Evolutionary conservation across 35 echinoderm and acorn worm genomes (phyloP).

Genomic region (Acanthaster planci): DNA sequence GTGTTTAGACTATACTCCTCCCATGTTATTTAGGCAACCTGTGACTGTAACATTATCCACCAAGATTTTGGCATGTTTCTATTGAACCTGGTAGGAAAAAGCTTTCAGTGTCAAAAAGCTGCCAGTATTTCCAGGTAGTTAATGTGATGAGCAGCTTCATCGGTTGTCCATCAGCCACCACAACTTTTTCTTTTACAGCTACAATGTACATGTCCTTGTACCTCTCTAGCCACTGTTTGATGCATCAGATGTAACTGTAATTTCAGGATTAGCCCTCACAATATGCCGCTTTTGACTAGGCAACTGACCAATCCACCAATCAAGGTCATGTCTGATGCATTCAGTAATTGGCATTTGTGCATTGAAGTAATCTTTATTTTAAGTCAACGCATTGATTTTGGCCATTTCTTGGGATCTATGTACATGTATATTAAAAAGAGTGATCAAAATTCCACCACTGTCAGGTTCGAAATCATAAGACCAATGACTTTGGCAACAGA

Average conservation of each 20-base stretch:
- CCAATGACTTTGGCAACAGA: slow-evolving; percentile 53
- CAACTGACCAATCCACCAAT: slow-evolving; percentile 47
- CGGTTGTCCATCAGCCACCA: not conserved
- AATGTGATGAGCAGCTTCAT: not conserved
- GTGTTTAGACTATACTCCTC: slow-evolving; percentile 13
- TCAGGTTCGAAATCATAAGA: slow-evolving; percentile 45
- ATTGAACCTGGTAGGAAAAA: not conserved
- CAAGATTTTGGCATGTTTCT: not conserved
- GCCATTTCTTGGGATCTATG: slow-evolving; percentile 58
- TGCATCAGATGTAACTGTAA: not conserved
- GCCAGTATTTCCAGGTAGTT: not conserved
- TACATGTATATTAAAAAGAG: too few species aligned
- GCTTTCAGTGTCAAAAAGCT: not conserved
- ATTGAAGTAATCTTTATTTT: slow-evolving; percentile 59
- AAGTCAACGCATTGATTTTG: slow-evolving; percentile 39
- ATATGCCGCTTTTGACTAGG: not conserved
- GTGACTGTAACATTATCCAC: not conserved
- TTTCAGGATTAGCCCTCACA: not conserved
- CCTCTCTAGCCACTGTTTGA: slow-evolving; percentile 6
- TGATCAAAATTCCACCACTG: slow-evolving; percentile 51
- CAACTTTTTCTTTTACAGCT: not conserved
- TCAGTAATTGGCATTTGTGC: slow-evolving; percentile 52
- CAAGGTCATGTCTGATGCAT: slow-evolving; percentile 35
- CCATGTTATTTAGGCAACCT: slow-evolving; percentile 4
- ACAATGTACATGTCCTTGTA: too few species aligned